Conservation (phyloP, 2,888 invertebrate species). For the Agrenia bidenticulata region DNA sequence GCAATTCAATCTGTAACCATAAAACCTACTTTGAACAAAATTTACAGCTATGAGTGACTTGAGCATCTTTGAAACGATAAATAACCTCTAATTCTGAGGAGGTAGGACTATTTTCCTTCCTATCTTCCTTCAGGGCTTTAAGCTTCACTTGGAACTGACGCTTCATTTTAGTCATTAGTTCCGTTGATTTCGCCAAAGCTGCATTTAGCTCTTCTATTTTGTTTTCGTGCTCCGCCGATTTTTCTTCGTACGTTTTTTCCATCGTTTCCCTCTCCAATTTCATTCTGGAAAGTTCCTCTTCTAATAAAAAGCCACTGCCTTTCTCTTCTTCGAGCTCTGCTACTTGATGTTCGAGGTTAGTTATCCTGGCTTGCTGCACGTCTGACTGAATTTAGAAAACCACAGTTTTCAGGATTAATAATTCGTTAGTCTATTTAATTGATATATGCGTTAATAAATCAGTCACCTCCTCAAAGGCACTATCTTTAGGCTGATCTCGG, state of each 20-base stretch:
- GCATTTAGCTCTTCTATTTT: constrained; percentile 17
- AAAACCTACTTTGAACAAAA: too few relatives aligned
- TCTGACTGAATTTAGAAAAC: too few relatives aligned
- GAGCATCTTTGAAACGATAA: too few relatives aligned
- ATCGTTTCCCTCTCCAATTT: constrained; percentile 5
- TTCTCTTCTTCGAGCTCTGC: constrained; percentile 16
- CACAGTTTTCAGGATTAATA: too few relatives aligned
- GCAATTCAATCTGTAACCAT: constrained; percentile 30
- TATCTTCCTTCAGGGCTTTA: constrained; percentile 12
- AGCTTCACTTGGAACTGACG: constrained; percentile 14
- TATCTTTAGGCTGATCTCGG: too few relatives aligned
- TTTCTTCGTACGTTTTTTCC: background rate
- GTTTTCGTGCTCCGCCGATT: constrained; percentile 18
- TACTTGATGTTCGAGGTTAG: constrained; percentile 7
- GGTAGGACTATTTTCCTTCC: constrained; percentile 60
- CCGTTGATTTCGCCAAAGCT: constrained; percentile 19
- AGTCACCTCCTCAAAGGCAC: too few relatives aligned
- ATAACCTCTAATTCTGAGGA: background rate
- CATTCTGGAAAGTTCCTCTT: constrained; percentile 1
- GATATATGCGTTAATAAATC: too few relatives aligned
- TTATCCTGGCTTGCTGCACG: background rate
- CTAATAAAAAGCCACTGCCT: background rate
- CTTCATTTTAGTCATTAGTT: constrained; percentile 12
- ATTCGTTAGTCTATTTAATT: too few relatives aligned
- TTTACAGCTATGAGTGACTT: too few relatives aligned